Conservation (phyloP, 2,888 invertebrate species). For the Napeogenes inachia region DNA sequence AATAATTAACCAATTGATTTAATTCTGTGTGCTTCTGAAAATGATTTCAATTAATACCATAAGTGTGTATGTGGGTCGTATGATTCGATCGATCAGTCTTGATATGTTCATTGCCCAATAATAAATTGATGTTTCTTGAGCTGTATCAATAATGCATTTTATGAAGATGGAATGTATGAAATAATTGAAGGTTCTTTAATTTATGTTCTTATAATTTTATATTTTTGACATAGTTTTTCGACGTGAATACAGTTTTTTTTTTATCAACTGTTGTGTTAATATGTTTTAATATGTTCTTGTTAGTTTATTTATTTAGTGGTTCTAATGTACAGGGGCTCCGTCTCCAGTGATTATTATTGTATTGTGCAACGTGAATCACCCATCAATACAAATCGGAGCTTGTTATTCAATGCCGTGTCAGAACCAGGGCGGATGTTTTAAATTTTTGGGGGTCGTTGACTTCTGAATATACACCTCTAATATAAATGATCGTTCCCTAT, state of each 20-base stretch:
- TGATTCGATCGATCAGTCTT: constrained; percentile 11
- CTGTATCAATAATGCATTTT: background rate
- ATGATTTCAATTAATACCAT: constrained; percentile 24
- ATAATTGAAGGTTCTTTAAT: background rate
- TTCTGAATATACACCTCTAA: constrained; percentile 39
- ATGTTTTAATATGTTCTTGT: too few species aligned
- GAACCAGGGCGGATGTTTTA: constrained; percentile 29
- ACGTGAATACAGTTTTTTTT: too few species aligned
- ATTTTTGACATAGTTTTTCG: too few species aligned
- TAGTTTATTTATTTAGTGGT: too few species aligned
- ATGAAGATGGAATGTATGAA: background rate
- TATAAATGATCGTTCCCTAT: constrained; percentile 13
- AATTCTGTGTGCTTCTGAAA: constrained; percentile 14
- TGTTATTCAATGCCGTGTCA: constrained; percentile 33
- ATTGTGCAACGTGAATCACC: constrained; percentile 45
- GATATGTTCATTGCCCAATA: constrained; percentile 1
- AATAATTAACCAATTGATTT: background rate
- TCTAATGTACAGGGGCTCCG: too few species aligned
- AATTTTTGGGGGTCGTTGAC: constrained; percentile 60
- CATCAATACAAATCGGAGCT: constrained; percentile 45
- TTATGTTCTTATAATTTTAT: too few species aligned
- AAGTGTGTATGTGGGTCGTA: constrained; percentile 22
- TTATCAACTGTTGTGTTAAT: too few species aligned
- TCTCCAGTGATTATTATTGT: constrained; percentile 8
- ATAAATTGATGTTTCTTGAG: constrained; percentile 1